Conservation (phyloP, 2,888 invertebrate species). For the Labia minor region DNA sequence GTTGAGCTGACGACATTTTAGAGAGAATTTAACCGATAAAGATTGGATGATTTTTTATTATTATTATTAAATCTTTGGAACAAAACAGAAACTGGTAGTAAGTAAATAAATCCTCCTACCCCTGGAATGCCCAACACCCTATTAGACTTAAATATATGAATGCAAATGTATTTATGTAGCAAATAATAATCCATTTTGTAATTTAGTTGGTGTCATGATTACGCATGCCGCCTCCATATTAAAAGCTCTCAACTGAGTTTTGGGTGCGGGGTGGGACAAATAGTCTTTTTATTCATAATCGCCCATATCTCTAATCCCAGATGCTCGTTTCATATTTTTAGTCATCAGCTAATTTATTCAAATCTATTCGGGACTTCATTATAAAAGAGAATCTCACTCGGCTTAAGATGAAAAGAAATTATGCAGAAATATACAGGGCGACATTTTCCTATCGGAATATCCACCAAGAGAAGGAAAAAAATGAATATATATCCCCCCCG, state of each 20-base stretch:
- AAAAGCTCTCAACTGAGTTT: background rate
- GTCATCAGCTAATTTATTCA: slow-evolving; percentile 13
- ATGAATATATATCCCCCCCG: too few species aligned
- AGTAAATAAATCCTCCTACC: too few species aligned
- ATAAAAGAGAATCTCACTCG: slow-evolving; percentile 1
- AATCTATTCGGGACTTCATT: slow-evolving; percentile 13
- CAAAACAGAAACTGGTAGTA: too few species aligned
- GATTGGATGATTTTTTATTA: too few species aligned
- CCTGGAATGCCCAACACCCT: background rate
- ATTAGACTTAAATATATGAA: background rate
- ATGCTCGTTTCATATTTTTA: slow-evolving; percentile 3
- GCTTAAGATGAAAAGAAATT: slow-evolving; percentile 2
- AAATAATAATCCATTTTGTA: slow-evolving; percentile 8
- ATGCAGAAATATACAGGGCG: slow-evolving; percentile 7
- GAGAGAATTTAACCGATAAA: too few species aligned
- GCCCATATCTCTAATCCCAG: slow-evolving; percentile 13
- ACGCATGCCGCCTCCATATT: slow-evolving; percentile 7
- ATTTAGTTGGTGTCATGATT: background rate
- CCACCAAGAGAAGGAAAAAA: too few species aligned
- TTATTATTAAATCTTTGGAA: too few species aligned
- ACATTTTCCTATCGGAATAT: background rate
- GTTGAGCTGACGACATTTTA: too few species aligned
- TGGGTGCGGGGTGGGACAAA: background rate
- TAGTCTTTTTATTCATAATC: slow-evolving; percentile 13
- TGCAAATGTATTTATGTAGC: slow-evolving; percentile 13